Base-by-base conservation (phyloP, 2,797 vertebrate species). In the Poeciliopsis presidionis region DNA sequence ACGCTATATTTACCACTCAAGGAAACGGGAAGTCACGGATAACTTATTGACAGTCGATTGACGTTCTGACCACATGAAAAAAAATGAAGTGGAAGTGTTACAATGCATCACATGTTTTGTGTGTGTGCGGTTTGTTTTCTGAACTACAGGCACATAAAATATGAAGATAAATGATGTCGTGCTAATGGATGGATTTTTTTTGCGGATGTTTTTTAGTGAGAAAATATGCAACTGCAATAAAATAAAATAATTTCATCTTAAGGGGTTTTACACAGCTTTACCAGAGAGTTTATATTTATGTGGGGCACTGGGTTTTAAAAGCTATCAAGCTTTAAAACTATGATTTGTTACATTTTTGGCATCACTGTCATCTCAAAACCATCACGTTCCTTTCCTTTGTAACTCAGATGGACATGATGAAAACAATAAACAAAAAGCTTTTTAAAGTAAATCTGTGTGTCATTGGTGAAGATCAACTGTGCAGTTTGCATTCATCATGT, bases 341-440 rank as follows among this genome's bases (percentile, higher is more conserved):
- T 39, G 8, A 67, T 28, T 70, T 70, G 41, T 70, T 70, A 14
- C 1, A 25, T 45, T 70, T 70, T 43, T 45, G 25, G 25, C 67
- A 70, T 70, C 67, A 13, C 11, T 70, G 22, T 70, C 67, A 70
- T 70, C 67, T 45, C 41, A n/a, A 30, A n/a, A n/a, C 2, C 39
- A 14, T 7, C 43, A 12, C 16, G 22, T n/a, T 45, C 13, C 67
- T 30, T 70, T 65, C 6, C 41, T 70, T 45, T 70, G 16, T 12
- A 70, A 28, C 9, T 5, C 41, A 70, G 67, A 70, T n/a, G 14
- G 41, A 45, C 20, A 39, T 45, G 67, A 45, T 70, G 22, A 14
- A 69, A 70, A 45, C 67, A 70, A 70, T 70, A 70, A 70, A 70
- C 36, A 45, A 70, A 69, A 22, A n/a, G 67, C 41, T 28, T 70